Percentiles rank a stretch among this genome's conserved stretches.
Conservation (phyloP, 1,140 invertebrate genomes). For the Lordiphosa clarofinis region DNA sequence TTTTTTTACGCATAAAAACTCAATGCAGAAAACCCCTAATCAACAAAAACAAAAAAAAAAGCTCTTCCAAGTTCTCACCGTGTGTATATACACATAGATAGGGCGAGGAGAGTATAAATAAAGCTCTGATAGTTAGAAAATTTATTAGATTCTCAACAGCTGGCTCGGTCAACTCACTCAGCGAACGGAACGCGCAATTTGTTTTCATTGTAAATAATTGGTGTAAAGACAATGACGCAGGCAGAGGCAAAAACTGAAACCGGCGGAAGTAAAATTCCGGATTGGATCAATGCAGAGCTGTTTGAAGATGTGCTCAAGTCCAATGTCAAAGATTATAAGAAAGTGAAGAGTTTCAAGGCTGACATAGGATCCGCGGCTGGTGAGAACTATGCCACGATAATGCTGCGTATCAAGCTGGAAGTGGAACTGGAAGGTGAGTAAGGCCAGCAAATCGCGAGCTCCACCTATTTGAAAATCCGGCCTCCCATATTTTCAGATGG, state of each 20-base stretch:
- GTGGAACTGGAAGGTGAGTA: constrained; percentile 49
- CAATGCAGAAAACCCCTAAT: not conserved
- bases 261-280: constrained; percentile 27
- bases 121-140: constrained; percentile 9
- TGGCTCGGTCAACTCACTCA: constrained; percentile 4
- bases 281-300: constrained; percentile 43
- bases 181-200: constrained; percentile 9
- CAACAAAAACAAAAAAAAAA: constrained; percentile 5
- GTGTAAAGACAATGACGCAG: constrained; percentile 20
- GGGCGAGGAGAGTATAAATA: constrained; percentile 4
- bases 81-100: not conserved
- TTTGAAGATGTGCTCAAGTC: constrained; percentile 52
- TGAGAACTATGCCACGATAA: constrained; percentile 58
- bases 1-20: no score
- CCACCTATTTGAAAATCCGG: not conserved
- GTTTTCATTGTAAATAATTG: not conserved
- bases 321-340: constrained; percentile 41
- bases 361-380: constrained; percentile 35
- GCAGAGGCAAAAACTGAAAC: constrained; percentile 10
- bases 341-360: constrained; percentile 48
- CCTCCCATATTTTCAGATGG: constrained; percentile 37
- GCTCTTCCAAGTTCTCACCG: constrained; percentile 7
- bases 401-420: constrained; percentile 47
- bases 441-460: not conserved
- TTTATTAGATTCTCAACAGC: constrained; percentile 14